Base-by-base conservation (phyloP, 2,113 vertebrate species). In the Psephotus haematonotus region DNA sequence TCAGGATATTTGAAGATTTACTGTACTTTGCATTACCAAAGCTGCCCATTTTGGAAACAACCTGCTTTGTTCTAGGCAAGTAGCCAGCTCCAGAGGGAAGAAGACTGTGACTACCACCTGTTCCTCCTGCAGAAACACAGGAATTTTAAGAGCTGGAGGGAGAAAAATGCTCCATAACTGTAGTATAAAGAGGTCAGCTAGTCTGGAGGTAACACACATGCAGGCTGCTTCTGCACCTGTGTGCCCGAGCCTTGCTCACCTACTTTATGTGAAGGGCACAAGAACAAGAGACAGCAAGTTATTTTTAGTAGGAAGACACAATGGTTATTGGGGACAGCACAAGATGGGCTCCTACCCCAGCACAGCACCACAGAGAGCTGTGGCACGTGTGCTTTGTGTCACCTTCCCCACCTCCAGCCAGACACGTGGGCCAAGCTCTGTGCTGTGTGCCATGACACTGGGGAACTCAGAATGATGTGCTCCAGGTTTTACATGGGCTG, bases 21-120 rank as follows among this genome's bases (percentile, higher is more conserved):
- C 72, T 78, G 64, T 57, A 62, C 13, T 28, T 44, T 47, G 87
- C 69, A 62, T 63, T 60, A 55, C 37, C 59, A 92, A 85, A 65
- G 49, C 74, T 77, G 49, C 68, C 64, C 47, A 12, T 63, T 96
- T 96, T 92, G 82, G 92, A 92, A 91, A 88, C 85, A 94, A 93
- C 76, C 79, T 88, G 88, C 80, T 95, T 60, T 75, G 68, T 86
- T 82, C 92, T 28, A 62, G 95, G 96, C 90, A 90, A 68, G 80
- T 1, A 41, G 82, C 95, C 95, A 96, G 83, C 43, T 94, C 86
- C 83, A 72, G 88, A 88, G 75, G 78, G 85, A 90, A 52, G 41
- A 28, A 95, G 57, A 49, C 91, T 97, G 91, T 0, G 5, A 84
- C 81, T 94, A 44, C 95, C 93, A 95, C 93, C 92, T 95, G 94